Base-by-base conservation (phyloP, 1,140 invertebrate genomes). In the Drosophila grimshawi region DNA sequence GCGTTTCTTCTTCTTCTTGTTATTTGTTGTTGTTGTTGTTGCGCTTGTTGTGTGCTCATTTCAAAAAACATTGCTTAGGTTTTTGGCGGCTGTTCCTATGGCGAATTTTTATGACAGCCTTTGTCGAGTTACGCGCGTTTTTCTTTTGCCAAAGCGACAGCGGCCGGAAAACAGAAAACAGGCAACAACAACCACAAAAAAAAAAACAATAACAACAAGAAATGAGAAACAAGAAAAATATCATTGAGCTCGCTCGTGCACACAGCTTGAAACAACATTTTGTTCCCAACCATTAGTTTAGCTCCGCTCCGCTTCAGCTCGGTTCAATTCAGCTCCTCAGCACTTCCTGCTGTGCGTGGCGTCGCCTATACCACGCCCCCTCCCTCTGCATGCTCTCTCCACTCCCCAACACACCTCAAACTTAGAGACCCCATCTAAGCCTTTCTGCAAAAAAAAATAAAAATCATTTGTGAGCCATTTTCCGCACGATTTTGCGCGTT, bases 201-300 rank as follows among this genome's bases (percentile, higher is more conserved):
- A 59, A 78, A 53, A 57, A 49, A 66, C 39, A 33, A 10, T 19
- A 19, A 19, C 19, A 19, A 19, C 19, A 19, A 19, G 19, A 19
- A 19, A 55, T 32, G 6, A 75, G 19, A 83, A 67, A 79, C 57
- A 76, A 48, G 59, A 52, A 67, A 86, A 88, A 86, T 88, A 86
- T 80, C 81, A 82, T 81, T 86, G 71, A 85, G 75, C 68, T 75
- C 76, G 85, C 83, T 86, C 83, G 83, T 86, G 83, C 83, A 86
- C 83, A 86, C 83, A 86, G 83, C 83, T 88, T 86, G 83, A 86
- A 88, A 86, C 83, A 86, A 88, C 83, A 83, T 83, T 86, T 88
- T 61, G 73, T 86, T 86, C 80, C 79, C 63, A 65, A 56, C 83
- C 83, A 86, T 86, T 86, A 86, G 83, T 88, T 86, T 72, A 81